These are phyloP conservation scores for Capromys pilorides DNA, from an alignment of 2,797 vertebrate species.

Conservation along the genomic window DNA sequence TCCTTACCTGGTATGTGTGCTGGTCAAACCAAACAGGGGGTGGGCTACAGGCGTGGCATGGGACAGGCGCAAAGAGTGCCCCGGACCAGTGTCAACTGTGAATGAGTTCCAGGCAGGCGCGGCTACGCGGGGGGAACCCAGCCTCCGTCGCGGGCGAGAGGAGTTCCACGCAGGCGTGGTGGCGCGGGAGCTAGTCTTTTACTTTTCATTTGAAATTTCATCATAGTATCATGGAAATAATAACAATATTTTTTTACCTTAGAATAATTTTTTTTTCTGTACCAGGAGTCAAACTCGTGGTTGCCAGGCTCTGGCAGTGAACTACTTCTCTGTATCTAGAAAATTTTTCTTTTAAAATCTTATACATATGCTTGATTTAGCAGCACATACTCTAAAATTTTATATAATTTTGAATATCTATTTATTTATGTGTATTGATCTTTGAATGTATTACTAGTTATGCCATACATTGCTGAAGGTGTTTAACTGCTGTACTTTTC, in stretches of 20 bases:
- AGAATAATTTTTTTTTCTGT: not conserved
- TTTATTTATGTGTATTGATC: not conserved
- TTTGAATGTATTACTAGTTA: not conserved
- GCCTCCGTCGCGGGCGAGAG: too few relatives aligned
- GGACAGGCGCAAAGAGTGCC: too few relatives aligned
- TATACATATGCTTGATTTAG: not conserved
- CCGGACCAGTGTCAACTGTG: too few relatives aligned
- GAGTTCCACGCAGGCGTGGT: too few relatives aligned
- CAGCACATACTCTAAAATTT: not conserved
- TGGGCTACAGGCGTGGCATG: too few relatives aligned
- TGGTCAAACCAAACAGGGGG: too few relatives aligned
- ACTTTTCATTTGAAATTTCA: not conserved
- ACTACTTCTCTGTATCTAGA: too few relatives aligned
- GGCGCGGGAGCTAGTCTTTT: not conserved
- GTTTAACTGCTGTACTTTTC: not conserved
- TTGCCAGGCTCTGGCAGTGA: too few relatives aligned
- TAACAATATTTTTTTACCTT: not conserved
- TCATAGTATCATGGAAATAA: not conserved
- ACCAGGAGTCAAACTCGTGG: too few relatives aligned
- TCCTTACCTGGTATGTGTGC: too few relatives aligned
- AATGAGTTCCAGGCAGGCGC: too few relatives aligned
- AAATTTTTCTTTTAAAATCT: not conserved
- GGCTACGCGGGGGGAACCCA: too few relatives aligned
- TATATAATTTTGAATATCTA: not conserved
- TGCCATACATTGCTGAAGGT: not conserved